Evolutionary conservation across 2,797 vertebrate species (phyloP).

Genomic region (Myoxocephalus aenaeus): DNA sequence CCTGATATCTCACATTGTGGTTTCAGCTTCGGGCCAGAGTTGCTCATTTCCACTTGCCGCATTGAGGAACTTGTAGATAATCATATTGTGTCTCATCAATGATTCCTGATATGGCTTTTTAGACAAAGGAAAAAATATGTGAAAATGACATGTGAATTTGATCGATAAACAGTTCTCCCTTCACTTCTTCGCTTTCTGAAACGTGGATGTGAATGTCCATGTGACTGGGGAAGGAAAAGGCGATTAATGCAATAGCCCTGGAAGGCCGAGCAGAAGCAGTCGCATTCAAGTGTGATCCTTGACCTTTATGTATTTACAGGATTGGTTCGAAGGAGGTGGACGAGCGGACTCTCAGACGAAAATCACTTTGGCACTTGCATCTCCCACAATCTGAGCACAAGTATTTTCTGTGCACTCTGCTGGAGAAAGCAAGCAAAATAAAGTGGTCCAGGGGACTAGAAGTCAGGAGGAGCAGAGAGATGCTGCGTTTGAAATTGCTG

Average conservation of each 20-base stretch:
- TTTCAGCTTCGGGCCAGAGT: constrained; percentile 24
- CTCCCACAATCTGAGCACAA: constrained; percentile 44
- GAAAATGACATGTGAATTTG: not conserved
- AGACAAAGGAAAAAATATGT: not conserved
- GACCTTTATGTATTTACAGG: constrained; percentile 27
- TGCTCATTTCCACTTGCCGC: constrained; percentile 36
- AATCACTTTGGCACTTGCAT: constrained; percentile 43
- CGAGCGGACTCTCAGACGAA: constrained; percentile 33
- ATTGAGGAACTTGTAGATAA: constrained; percentile 25
- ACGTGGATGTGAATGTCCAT: not conserved
- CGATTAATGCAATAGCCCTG: constrained; percentile 4
- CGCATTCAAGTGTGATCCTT: constrained; percentile 33
- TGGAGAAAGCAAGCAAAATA: constrained; percentile 42
- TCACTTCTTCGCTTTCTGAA: not conserved
- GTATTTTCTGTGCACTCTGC: constrained; percentile 48
- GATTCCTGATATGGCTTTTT: constrained; percentile 7
- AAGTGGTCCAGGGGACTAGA: constrained; percentile 38
- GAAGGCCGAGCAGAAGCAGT: constrained; percentile 20
- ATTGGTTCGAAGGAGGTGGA: constrained; percentile 17
- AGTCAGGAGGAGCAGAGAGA: constrained; percentile 33
- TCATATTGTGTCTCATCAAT: constrained; percentile 29
- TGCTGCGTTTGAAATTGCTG: constrained; percentile 38
- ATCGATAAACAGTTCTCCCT: not conserved
- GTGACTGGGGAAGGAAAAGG: not conserved
- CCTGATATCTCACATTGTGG: constrained; percentile 25